Base-by-base conservation (phyloP, 2,888 invertebrate genomes). In the Eupithecia vulgata region DNA sequence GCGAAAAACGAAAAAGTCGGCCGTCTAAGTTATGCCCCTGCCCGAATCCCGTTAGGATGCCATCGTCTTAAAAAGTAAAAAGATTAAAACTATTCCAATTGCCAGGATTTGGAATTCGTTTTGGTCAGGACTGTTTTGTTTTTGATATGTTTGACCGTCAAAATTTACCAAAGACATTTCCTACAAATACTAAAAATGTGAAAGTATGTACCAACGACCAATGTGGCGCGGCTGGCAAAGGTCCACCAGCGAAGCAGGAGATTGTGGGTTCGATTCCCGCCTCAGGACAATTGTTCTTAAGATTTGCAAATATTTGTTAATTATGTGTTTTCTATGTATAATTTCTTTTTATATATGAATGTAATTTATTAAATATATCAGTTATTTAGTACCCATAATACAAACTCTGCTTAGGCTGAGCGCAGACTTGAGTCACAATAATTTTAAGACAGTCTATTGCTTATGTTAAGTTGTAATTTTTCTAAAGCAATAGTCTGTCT, bases 81-180 rank as follows among this genome's bases (percentile, higher is more conserved):
- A 90, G 88, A 84, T 85, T 85, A 88, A 91, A 94, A 93, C 94
- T 94, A 94, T 94, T 92, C 93, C 93, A 94, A 94, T 94, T 94
- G 94, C 91, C 93, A 91, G 91, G 87, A 88, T 90, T 86, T 77
- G 92, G 94, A 94, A 94, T 94, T 87, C 93, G 89, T 93, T 94
- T 93, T 93, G 70, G 93, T 90, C 88, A 90, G 90, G 88, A 86
- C 86, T 83, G 87, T 87, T 88, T 86, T 52, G 64, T 75, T 75
- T 75, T 73, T 68, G 72, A 70, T 68, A 72, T 70, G 70, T 73
- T 75, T 75, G 67, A 25, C 68, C 67, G 62, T 67, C 72, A 62
- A 70, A 69, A 64, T 40, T 21, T 42, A 25, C n/a, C 21, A 40
- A 65, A 40, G 40, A 37, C 35, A 40, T 64, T 34, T 62, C 34